These are phyloP conservation scores for Rhinogobio ventralis DNA, from an alignment of 2,797 vertebrate species.

Conservation along the genomic window DNA sequence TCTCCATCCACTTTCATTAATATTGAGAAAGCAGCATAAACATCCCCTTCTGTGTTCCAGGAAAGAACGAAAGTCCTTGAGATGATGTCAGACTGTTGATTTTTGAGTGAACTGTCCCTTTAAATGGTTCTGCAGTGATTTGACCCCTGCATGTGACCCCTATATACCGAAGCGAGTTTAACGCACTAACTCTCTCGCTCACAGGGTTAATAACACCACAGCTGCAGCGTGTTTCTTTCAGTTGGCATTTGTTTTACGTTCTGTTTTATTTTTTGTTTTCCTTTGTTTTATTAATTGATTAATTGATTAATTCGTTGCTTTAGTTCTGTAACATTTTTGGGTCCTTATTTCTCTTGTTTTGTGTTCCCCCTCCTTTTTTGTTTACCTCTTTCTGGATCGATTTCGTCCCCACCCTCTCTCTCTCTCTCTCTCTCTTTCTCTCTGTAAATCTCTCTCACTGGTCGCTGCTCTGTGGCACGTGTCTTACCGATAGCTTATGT, in stretches of 20 bases:
- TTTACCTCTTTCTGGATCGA: conserved; percentile 72
- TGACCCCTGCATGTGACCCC: conserved; percentile 35
- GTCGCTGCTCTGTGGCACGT: conserved; percentile 90
- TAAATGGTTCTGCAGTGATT: conserved; percentile 29
- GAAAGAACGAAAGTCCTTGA: neutral
- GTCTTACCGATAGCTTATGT: conserved; percentile 98
- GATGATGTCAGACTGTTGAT: neutral
- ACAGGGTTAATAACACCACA: conserved; percentile 36
- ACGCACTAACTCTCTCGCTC: conserved; percentile 55
- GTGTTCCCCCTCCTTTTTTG: conserved; percentile 79
- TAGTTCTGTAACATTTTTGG: conserved; percentile 75
- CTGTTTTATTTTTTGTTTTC: conserved; percentile 56
- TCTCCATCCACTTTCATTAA: neutral
- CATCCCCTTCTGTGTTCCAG: neutral
- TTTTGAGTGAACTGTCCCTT: conserved; percentile 31
- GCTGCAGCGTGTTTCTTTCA: conserved; percentile 49
- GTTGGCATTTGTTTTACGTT: conserved; percentile 60
- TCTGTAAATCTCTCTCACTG: conserved; percentile 78
- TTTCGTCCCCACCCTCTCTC: conserved; percentile 74
- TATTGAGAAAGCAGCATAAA: neutral
- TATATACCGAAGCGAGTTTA: conserved; percentile 20
- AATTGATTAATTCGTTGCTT: conserved; percentile 63
- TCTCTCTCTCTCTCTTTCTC: conserved; percentile 75
- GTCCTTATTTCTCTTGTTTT: conserved; percentile 85
- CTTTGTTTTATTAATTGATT: conserved; percentile 72